Evolutionary conservation across 92 coral and sea anemone genomes (phyloP), one percentile per base, ranked within the genome.

Genomic region (Anthopleura xanthogrammica): DNA sequence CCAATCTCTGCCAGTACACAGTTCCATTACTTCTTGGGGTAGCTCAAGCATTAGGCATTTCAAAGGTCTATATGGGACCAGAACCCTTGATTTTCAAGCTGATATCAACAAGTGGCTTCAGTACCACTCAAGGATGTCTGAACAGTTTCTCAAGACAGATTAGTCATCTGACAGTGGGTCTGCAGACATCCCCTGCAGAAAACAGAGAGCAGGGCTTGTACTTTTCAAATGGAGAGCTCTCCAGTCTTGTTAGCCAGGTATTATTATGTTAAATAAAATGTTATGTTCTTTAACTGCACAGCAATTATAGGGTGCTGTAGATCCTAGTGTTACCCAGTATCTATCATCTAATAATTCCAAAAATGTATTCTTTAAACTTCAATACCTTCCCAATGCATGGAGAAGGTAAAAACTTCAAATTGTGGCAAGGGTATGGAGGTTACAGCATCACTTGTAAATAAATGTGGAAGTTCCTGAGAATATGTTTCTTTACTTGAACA

Each of bases 11-110:
- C 84, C 86, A 80, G 71, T 88, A 88, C 60, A 92, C 95, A 29
- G 66, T 97, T 39, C 99, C 99, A 12, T 84, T 97, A 16, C 90
- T 97, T 41, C 90, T 94, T 65, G 99, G 99, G 39, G 87, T 94
- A 82, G 90, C 98, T 16, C 98, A 97, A 81, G 99, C 99, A 23
- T 85, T 97, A 16, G 98, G 99, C 16, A 89, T 92, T 2, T 92
- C 98, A 19, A 89, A 89, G 71, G 88, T 86, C 10, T 85, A 88
- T 66, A 85, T 88, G 41, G 87, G 90, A 2, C 79, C 89, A 81
- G 90, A 88, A 64, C 78, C 90, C 50, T 91, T 89, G 39, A 87
- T 92, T 23, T 73, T 90, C 22, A 80, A 89, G 80, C 62, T 92
- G 39, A 77, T 93, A 42, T 83, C 83, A 7, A 86, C 95, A 54